A percentile compares a stretch with the other conserved stretches of the same genome.
Conservation (phyloP, 92 coral and sea anemone genomes). For the Pocillopora grandis region DNA sequence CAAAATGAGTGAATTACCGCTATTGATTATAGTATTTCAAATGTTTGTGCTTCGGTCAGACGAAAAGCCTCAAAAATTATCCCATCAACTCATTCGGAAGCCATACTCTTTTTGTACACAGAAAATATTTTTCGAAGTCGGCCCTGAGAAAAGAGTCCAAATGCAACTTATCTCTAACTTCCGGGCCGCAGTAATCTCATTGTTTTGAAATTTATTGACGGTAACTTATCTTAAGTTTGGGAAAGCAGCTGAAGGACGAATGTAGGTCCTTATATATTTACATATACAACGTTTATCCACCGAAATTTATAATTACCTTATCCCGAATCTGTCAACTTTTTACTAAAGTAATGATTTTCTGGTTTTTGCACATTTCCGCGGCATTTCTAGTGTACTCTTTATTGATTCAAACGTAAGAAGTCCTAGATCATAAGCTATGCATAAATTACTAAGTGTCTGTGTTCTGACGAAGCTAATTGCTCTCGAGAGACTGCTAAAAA, state of each 20-base stretch:
- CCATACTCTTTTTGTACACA: slow-evolving; percentile 1
- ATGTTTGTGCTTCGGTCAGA: slow-evolving; percentile 24
- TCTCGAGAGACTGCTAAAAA: slow-evolving; percentile 34
- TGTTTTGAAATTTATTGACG: slow-evolving; percentile 14
- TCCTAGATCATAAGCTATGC: slow-evolving; percentile 25
- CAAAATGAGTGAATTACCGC: slow-evolving; percentile 51
- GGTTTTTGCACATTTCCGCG: not conserved
- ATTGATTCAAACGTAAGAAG: slow-evolving; percentile 12
- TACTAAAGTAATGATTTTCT: not conserved
- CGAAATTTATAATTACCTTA: not conserved
- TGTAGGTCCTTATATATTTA: not conserved
- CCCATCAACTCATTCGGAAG: not conserved
- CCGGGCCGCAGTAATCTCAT: slow-evolving; percentile 7
- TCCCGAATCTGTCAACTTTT: not conserved
- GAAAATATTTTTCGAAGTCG: not conserved
- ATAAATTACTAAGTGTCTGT: slow-evolving; percentile 30
- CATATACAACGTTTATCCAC: not conserved
- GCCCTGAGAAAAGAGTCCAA: not conserved
- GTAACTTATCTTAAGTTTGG: not conserved
- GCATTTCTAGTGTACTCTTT: slow-evolving; percentile 18
- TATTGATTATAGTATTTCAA: slow-evolving; percentile 18
- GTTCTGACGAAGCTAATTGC: not conserved
- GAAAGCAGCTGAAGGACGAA: not conserved
- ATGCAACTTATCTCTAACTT: slow-evolving; percentile 14
- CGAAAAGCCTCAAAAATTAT: slow-evolving; percentile 2